phyloP scores from a whole-genome alignment of 1,140 invertebrate species.

The Drosophila sp. region DNA sequence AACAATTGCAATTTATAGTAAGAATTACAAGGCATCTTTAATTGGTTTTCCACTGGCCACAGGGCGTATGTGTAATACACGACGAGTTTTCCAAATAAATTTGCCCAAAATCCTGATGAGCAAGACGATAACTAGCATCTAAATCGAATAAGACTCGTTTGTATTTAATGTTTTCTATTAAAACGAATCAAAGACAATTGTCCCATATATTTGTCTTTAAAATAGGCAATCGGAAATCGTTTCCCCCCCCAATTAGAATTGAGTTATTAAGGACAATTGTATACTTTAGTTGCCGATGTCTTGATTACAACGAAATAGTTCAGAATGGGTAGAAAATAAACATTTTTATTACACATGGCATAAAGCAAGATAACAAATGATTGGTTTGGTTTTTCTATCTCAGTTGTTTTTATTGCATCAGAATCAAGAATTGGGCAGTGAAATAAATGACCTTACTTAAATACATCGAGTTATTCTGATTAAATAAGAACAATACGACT shows the following conservation, averaged over 20 bases:
- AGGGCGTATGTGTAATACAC: constrained; percentile 48
- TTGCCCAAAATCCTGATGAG: neutral
- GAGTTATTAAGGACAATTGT: neutral
- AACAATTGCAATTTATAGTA: constrained; percentile 27
- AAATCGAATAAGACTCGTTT: constrained; percentile 2
- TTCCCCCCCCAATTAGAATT: neutral
- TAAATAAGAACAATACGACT: too few species aligned
- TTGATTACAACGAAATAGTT: neutral
- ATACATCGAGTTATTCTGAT: too few species aligned
- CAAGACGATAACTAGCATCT: neutral
- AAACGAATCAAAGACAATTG: constrained; percentile 3
- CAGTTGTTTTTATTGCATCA: neutral
- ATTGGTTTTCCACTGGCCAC: constrained; percentile 14
- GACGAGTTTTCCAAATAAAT: neutral
- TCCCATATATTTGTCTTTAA: neutral
- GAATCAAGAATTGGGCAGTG: neutral
- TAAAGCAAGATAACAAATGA: neutral
- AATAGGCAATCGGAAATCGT: neutral
- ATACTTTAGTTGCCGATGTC: neutral
- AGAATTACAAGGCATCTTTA: constrained; percentile 7
- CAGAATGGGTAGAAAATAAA: neutral
- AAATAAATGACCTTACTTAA: too few species aligned
- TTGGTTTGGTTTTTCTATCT: neutral
- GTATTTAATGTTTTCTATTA: neutral
- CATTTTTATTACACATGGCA: neutral